Conservation (phyloP, 2,888 invertebrate species). For the Cremastobaeus sp. region DNA sequence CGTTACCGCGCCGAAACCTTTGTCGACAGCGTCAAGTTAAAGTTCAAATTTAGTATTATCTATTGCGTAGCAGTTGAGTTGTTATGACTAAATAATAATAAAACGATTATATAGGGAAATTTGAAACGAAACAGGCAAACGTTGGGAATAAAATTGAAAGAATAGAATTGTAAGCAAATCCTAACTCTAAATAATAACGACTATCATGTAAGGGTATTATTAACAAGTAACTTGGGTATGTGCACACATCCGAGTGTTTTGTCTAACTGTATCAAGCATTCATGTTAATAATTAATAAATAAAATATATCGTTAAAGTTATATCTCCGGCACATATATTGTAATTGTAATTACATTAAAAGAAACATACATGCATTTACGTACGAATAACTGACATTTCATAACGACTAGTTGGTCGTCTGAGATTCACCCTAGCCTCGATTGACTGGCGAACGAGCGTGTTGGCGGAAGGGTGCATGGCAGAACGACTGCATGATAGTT, state of each 20-base stretch:
- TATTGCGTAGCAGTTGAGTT: slow-evolving; percentile 42
- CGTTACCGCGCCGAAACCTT: slow-evolving; percentile 49
- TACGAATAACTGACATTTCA: slow-evolving; percentile 44
- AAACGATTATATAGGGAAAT: slow-evolving; percentile 6
- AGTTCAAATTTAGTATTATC: slow-evolving; percentile 66
- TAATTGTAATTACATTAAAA: slow-evolving; percentile 51
- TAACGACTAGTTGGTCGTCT: slow-evolving; percentile 9
- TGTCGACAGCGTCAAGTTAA: slow-evolving; percentile 58
- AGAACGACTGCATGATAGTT: slow-evolving; percentile 14
- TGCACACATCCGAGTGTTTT: slow-evolving; percentile 57
- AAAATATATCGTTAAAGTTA: slow-evolving; percentile 55
- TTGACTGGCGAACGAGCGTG: neutral
- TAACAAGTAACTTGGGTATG: slow-evolving; percentile 66
- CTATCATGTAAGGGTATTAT: slow-evolving; percentile 66
- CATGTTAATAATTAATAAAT: slow-evolving; percentile 51
- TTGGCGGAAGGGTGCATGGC: slow-evolving; percentile 14
- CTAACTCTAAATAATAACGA: slow-evolving; percentile 65
- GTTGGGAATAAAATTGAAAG: neutral
- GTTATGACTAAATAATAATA: slow-evolving; percentile 42
- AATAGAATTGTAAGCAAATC: slow-evolving; percentile 58
- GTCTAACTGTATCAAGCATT: slow-evolving; percentile 54
- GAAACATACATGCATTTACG: slow-evolving; percentile 60
- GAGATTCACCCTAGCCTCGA: slow-evolving; percentile 9
- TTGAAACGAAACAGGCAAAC: slow-evolving; percentile 29
- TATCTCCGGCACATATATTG: slow-evolving; percentile 55